A percentile compares a stretch with the other conserved stretches of the same genome.
Conservation (phyloP, 2,888 invertebrate genomes). For the Timema cristinae region DNA sequence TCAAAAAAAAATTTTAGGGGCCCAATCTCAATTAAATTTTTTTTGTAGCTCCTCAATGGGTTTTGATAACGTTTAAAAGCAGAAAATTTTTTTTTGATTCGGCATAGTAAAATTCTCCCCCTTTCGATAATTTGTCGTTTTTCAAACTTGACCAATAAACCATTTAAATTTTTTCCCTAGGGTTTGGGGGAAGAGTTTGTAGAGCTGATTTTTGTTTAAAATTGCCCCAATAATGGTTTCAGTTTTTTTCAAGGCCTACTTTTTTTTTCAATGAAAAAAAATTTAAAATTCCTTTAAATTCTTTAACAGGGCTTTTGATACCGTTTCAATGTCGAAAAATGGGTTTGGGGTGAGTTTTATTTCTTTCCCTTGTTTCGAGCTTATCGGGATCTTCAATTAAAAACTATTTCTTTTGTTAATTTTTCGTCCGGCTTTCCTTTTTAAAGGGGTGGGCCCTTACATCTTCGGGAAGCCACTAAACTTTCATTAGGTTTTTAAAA, state of each 20-base stretch:
- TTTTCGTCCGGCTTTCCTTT: not conserved
- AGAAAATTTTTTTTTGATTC: conserved; percentile 36
- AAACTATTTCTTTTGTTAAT: too few species aligned
- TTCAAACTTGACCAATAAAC: conserved; percentile 28
- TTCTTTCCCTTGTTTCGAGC: too few species aligned
- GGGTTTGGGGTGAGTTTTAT: too few species aligned
- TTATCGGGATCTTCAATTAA: too few species aligned
- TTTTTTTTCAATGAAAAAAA: conserved; percentile 28
- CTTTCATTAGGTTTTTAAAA: conserved; percentile 20
- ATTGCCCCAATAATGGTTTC: conserved; percentile 8
- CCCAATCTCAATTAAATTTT: conserved; percentile 38
- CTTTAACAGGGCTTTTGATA: conserved; percentile 40
- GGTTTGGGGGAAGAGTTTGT: conserved; percentile 28
- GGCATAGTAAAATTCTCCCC: conserved; percentile 22
- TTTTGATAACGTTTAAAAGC: conserved; percentile 26
- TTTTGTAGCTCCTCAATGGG: conserved; percentile 43
- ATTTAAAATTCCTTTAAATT: conserved; percentile 38
- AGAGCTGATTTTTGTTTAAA: conserved; percentile 21
- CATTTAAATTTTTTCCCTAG: conserved; percentile 28
- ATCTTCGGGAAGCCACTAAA: conserved; percentile 5
- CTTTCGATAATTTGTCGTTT: conserved; percentile 24
- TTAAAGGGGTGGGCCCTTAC: not conserved
- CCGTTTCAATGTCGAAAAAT: conserved; percentile 34
- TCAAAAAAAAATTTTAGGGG: conserved; percentile 36
- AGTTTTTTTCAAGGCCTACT: conserved; percentile 21